Base-by-base conservation (phyloP, 2,797 vertebrate genomes). In the Ceyx erithaca region DNA sequence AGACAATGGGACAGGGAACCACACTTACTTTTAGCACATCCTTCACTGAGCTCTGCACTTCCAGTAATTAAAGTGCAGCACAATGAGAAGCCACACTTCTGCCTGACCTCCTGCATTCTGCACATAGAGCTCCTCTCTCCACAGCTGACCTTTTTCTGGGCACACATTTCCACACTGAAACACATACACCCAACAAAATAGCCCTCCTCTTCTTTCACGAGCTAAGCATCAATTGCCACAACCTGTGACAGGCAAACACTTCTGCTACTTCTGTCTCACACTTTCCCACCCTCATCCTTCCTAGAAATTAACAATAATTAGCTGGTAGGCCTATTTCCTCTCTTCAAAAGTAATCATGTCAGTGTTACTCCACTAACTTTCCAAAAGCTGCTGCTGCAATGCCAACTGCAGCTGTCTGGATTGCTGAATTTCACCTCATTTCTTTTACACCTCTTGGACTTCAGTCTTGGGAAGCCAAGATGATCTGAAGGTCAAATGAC, bases 1-100 rank as follows among this genome's bases (percentile, higher is more conserved):
- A 87, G 80, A 97, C 97, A 97, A 96, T 95, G 81, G 92, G 81
- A 89, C 0, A 5, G 72, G 48, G 89, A 92, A 40, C 54, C 40
- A n/a, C 4, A 12, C 57, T 59, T 92, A 95, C 85, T 87, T 66
- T 58, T 77, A 87, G 88, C 77, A 95, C 79, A 93, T 88, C 89
- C 95, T 94, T 59, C 85, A 21, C 31, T 30, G 26, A 71, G 72
- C 72, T 52, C 40, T 72, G 81, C 83, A 94, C 85, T 96, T 96
- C 89, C 94, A 85, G 71, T 84, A 93, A 96, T 96, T 95, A 95
- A 93, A 7, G 64, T 20, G 73, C 1, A 75, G 77, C 95, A 94
- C 95, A 96, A 94, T 87, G 73, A 40, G 28, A 25, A 66, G 67
- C 41, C 87, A 70, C 15, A 25, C 20, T 64, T 14, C 41, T 1